phyloP scores from a whole-genome alignment of 2,888 invertebrate genomes.

The Choreutis nemorana region DNA sequence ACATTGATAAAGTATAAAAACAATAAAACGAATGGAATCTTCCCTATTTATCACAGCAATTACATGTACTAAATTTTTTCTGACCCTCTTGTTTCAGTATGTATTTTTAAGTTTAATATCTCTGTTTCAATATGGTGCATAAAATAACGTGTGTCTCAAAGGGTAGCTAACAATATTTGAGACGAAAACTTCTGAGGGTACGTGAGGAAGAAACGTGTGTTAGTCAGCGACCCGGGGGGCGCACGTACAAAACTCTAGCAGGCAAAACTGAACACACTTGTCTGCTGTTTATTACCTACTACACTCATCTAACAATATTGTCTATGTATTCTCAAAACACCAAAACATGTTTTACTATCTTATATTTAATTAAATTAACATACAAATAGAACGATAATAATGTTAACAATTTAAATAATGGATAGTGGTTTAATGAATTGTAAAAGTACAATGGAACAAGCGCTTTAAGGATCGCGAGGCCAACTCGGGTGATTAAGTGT shows the following conservation, averaged over 20 bases:
- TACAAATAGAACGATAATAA: too few relatives aligned
- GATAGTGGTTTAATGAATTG: constrained; percentile 34
- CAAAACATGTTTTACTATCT: too few relatives aligned
- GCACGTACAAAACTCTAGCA: constrained; percentile 51
- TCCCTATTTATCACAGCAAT: too few relatives aligned
- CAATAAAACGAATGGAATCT: too few relatives aligned
- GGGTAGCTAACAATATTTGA: constrained; percentile 28
- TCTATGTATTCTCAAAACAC: too few relatives aligned
- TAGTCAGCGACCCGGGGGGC: constrained; percentile 25
- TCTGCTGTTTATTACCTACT: constrained; percentile 53
- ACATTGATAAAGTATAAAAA: constrained; percentile 16
- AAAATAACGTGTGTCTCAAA: constrained; percentile 31
- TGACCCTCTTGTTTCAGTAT: too few relatives aligned
- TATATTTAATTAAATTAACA: too few relatives aligned
- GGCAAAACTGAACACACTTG: constrained; percentile 51
- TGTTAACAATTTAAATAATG: too few relatives aligned
- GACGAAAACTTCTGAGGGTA: constrained; percentile 42
- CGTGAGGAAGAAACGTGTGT: constrained; percentile 18
- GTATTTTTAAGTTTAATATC: too few relatives aligned
- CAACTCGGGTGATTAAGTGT: constrained; percentile 63
- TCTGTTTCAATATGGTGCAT: too few relatives aligned
- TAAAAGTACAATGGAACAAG: constrained; percentile 46
- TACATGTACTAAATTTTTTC: too few relatives aligned
- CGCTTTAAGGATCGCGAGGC: constrained; percentile 52
- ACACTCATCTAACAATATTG: too few relatives aligned